Evolutionary conservation across 1,140 invertebrate species (phyloP).

Genomic region (Micrasema longulum): DNA sequence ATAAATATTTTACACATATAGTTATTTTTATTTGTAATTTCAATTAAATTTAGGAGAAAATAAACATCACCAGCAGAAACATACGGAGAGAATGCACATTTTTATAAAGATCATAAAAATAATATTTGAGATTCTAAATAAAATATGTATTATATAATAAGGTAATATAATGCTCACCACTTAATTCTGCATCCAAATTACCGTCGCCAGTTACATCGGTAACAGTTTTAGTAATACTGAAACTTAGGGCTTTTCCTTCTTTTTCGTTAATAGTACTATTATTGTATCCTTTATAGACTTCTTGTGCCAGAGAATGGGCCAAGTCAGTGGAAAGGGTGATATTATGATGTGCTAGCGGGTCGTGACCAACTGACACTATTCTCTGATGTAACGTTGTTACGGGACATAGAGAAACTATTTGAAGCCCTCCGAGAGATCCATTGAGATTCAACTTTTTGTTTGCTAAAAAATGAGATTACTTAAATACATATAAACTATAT

Average conservation of each 20-base stretch:
- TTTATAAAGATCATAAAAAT: too few relatives aligned
- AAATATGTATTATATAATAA: slow-evolving; percentile 3
- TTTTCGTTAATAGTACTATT: slow-evolving; percentile 57
- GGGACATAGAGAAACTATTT: slow-evolving; percentile 89
- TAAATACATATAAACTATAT: too few relatives aligned
- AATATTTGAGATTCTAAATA: neutral
- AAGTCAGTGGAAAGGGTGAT: slow-evolving; percentile 56
- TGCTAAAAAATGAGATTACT: slow-evolving; percentile 61
- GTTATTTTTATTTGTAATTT: too few relatives aligned
- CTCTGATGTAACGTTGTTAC: slow-evolving; percentile 86
- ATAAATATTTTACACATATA: too few relatives aligned
- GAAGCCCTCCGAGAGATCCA: slow-evolving; percentile 91
- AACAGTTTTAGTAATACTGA: slow-evolving; percentile 71
- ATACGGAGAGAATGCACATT: too few relatives aligned
- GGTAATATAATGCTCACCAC: slow-evolving; percentile 24
- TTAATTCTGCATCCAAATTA: slow-evolving; percentile 26
- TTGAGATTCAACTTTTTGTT: slow-evolving; percentile 73
- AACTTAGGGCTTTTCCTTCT: slow-evolving; percentile 74
- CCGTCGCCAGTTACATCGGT: slow-evolving; percentile 52
- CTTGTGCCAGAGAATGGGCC: slow-evolving; percentile 60
- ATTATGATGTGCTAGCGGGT: slow-evolving; percentile 71
- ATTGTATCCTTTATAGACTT: slow-evolving; percentile 65
- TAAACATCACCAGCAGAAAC: too few relatives aligned
- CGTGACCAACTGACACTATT: slow-evolving; percentile 87
- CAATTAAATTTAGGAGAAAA: too few relatives aligned